phyloP scores from a whole-genome alignment of 2,888 invertebrate species.

The Harmothoe impar region DNA sequence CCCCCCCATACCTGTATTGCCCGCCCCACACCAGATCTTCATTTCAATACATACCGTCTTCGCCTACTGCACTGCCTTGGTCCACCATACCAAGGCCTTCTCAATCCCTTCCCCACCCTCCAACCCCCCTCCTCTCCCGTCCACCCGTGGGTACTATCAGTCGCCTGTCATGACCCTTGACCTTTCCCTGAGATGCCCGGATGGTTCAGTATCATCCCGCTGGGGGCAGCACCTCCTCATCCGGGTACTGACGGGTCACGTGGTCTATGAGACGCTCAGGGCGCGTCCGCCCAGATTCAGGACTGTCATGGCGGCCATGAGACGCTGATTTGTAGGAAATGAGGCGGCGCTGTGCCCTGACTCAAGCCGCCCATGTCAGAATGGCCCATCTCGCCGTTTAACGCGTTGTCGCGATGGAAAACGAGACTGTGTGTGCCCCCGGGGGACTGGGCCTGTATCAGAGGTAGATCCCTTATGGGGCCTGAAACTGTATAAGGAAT shows the following conservation, averaged over 20 bases:
- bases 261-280: not conserved
- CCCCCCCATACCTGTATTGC: too few species aligned
- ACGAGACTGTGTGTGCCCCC: too few species aligned
- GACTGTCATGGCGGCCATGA: not conserved
- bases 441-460: too few species aligned
- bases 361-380: not conserved
- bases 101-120: not conserved
- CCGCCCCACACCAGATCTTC: too few species aligned
- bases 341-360: not conserved
- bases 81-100: not conserved
- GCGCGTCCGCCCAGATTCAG: not conserved
- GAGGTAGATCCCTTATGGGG: too few species aligned
- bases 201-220: not conserved
- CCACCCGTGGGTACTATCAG: not conserved
- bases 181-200: not conserved
- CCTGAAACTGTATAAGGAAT: too few species aligned
- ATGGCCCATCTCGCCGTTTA: too few species aligned
- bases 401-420: too few species aligned
- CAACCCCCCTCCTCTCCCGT: not conserved
- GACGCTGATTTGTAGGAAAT: not conserved
- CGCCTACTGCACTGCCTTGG: too few species aligned
- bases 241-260: not conserved
- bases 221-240: not conserved
- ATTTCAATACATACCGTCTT: too few species aligned
- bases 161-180: not conserved